A percentile compares a stretch with the other conserved stretches of the same genome.
phyloP scores from a whole-genome alignment of 1,140 invertebrate species.

The Berghia stephanieae region DNA sequence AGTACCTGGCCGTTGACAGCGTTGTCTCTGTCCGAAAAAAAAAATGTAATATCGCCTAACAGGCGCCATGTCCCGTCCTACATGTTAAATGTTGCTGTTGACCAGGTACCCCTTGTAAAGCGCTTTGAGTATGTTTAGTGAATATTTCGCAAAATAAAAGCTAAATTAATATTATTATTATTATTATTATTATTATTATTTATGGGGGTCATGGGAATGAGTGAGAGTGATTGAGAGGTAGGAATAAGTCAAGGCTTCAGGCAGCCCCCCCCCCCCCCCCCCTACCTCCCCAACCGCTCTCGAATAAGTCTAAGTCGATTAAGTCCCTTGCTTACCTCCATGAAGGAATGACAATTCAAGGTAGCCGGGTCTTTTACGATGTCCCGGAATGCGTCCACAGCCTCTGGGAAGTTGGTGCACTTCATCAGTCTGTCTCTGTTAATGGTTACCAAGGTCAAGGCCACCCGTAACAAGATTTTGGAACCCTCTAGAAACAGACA shows the following conservation, averaged over 20 bases:
- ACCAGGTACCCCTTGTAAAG: too few species aligned
- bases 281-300: not conserved
- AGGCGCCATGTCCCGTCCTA: too few species aligned
- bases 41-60: too few species aligned
- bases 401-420: conserved; percentile 78
- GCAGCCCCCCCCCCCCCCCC: not conserved
- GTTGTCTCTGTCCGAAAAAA: too few species aligned
- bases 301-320: not conserved
- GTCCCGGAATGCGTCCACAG: conserved; percentile 80
- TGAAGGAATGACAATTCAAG: conserved; percentile 84
- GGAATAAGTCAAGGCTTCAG: not conserved
- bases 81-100: too few species aligned
- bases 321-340: conserved; percentile 73
- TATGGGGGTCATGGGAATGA: not conserved
- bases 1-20: too few species aligned
- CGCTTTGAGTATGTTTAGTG: too few species aligned
- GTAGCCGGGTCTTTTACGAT: conserved; percentile 79
- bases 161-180: not conserved
- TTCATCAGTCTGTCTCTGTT: conserved; percentile 77
- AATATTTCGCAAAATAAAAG: not conserved
- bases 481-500: conserved; percentile 93
- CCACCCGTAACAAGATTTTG: conserved; percentile 87
- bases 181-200: too few species aligned
- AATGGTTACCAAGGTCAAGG: conserved; percentile 81
- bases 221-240: not conserved